Percentiles rank a stretch among this genome's conserved stretches.
Conservation (phyloP, 1,140 invertebrate species). For the Conus ventricosus region DNA sequence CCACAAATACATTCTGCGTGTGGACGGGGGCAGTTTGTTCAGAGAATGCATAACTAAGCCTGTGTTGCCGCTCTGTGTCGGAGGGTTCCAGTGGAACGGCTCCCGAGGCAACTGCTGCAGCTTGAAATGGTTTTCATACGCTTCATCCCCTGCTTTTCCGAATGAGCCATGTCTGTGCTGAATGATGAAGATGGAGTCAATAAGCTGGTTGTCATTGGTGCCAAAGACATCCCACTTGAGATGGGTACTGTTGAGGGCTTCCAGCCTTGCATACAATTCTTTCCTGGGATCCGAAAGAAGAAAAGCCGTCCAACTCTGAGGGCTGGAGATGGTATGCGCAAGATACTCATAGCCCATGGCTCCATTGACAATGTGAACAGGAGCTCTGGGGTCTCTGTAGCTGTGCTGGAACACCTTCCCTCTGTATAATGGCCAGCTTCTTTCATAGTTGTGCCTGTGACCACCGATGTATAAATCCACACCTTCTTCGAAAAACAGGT, state of each 20-base stretch:
- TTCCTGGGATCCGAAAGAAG: conserved; percentile 46
- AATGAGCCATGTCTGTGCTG: conserved; percentile 62
- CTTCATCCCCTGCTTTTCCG: conserved; percentile 40
- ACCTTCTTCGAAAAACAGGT: conserved; percentile 89
- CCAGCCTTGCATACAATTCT: conserved; percentile 84
- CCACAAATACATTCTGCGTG: conserved; percentile 11
- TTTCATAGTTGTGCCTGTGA: conserved; percentile 96
- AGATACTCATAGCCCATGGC: conserved; percentile 71
- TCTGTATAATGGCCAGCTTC: conserved; percentile 94
- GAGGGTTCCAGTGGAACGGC: conserved; percentile 13
- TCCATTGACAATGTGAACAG: conserved; percentile 64
- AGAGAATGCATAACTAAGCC: neutral
- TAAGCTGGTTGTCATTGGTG: conserved; percentile 56
- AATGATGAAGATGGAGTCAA: conserved; percentile 62
- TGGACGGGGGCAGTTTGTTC: neutral
- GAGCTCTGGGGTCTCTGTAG: conserved; percentile 62
- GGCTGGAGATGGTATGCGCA: conserved; percentile 47
- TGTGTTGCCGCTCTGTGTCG: neutral
- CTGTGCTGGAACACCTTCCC: conserved; percentile 78
- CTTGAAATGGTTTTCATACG: conserved; percentile 22
- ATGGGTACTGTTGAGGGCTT: conserved; percentile 88
- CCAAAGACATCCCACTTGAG: conserved; percentile 93
- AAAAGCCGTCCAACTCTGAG: conserved; percentile 62
- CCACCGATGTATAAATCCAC: conserved; percentile 97
- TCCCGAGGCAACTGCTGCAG: conserved; percentile 4